Base-by-base conservation (phyloP, 2,113 vertebrate species). In the Urocitellus parryii region DNA sequence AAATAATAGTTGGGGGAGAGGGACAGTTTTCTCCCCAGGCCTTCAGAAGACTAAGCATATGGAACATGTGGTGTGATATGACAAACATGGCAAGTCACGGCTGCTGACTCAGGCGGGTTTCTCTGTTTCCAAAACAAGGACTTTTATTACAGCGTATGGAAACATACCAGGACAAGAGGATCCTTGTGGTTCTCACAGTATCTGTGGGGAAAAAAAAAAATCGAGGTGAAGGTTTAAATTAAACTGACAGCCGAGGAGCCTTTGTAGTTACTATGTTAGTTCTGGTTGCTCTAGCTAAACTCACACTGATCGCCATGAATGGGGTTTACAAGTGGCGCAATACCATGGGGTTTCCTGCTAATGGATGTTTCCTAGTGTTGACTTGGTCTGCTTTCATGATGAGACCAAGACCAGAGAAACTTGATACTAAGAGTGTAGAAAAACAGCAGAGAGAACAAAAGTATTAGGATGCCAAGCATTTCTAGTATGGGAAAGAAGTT, bases 81-180 rank as follows among this genome's bases (percentile, higher is more conserved):
- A 68, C 22, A 29, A 77, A 91, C 96, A 76, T 25, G 93, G 37
- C 94, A 53, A 97, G 51, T 89, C 96, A 94, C 4, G 83, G 27
- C 39, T 37, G 51, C 56, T 98, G 97, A 94, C 87, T 98, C 97
- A 97, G 12, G 42, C 48, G 70, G 92, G 16, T 90, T 61, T 84
- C 93, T 42, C 0, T 96, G 61, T 98, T 98, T 98, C 90, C 96
- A 97, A 97, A 98, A 96, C 93, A 98, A 97, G 94, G 88, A 77
- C 29, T 65, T 95, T 82, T 87, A 97, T 91, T 97, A 80, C 91
- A 1, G 0, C 73, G 0, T 0, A 34, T 88, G 86, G 79, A 76
- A 97, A 84, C 51, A 85, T 80, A 22, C 56, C 70, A 80, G 96
- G 81, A 97, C 94, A 61, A 95, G 94, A 93, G 48, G 39, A 92